Evolutionary conservation across 2,797 vertebrate genomes (phyloP).

Genomic region (Leucoraja ocellata): DNA sequence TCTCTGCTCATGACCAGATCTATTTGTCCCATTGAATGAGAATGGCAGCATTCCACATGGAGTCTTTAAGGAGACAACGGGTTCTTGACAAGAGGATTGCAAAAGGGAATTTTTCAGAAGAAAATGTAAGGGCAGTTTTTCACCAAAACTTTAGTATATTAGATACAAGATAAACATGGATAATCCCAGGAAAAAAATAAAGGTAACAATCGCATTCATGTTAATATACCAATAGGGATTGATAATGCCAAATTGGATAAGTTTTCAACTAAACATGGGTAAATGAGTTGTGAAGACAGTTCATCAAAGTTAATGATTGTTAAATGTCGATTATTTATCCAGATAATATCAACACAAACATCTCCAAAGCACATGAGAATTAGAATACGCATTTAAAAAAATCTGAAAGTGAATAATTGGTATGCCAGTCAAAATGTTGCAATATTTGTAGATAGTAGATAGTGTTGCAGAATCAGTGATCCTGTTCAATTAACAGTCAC

Average conservation of each 20-base stretch:
- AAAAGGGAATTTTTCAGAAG: neutral
- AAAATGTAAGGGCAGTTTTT: conserved; percentile 3
- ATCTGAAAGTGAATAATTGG: neutral
- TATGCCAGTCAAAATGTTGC: neutral
- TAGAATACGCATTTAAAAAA: neutral
- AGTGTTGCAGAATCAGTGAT: neutral
- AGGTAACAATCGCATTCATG: neutral
- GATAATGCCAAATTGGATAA: neutral
- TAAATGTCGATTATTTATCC: neutral
- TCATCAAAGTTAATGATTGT: neutral
- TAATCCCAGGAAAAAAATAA: neutral
- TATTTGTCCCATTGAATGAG: neutral
- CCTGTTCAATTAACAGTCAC: neutral
- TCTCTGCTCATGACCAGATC: conserved; percentile 12
- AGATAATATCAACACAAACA: neutral
- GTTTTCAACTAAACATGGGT: neutral
- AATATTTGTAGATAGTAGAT: neutral
- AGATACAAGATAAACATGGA: neutral
- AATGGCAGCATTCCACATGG: neutral
- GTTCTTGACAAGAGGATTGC: neutral
- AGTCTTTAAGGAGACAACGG: neutral
- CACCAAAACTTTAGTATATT: neutral
- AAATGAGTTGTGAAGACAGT: neutral
- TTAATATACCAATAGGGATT: neutral
- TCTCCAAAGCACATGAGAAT: neutral